Percentiles rank a stretch among this genome's conserved stretches.
These are phyloP conservation scores for Clytia hemisphaerica DNA, from an alignment of 30 jellyfish, hydroid and myxozoan species.

Conservation along the genomic window DNA sequence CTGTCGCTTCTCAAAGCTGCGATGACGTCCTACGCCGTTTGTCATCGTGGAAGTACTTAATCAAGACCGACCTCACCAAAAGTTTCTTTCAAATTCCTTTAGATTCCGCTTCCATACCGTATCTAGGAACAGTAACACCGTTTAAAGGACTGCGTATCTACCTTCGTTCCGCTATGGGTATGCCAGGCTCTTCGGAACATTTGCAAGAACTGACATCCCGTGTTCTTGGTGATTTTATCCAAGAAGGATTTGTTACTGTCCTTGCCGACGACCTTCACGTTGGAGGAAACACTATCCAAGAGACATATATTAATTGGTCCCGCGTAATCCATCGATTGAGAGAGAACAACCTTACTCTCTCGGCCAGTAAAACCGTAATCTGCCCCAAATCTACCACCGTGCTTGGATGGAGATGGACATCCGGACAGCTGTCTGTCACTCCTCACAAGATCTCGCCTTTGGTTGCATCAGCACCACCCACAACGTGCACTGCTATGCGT, in stretches of 20 bases:
- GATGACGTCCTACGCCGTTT: not conserved
- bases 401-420: constrained; percentile 57
- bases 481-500: not conserved
- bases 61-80: constrained; percentile 13
- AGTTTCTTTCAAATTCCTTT: constrained; percentile 44
- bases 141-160: too few relatives aligned
- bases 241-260: too few relatives aligned
- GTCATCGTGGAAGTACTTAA: not conserved
- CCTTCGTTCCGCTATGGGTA: constrained; percentile 42
- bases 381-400: constrained; percentile 31
- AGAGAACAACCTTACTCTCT: constrained; percentile 12
- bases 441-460: too few relatives aligned
- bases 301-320: too few relatives aligned
- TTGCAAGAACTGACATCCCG: constrained; percentile 34
- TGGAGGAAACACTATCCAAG: too few relatives aligned
- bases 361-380: constrained; percentile 33
- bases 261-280: constrained; percentile 51
- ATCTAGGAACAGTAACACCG: constrained; percentile 50
- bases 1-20: too few relatives aligned
- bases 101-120: too few relatives aligned
- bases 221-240: constrained; percentile 22
- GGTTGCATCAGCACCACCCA: too few relatives aligned
- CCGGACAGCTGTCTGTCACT: too few relatives aligned
- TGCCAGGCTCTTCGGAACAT: too few relatives aligned
- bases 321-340: too few relatives aligned